Conservation (phyloP, 2,797 vertebrate species). For the Streptopelia turtur region DNA sequence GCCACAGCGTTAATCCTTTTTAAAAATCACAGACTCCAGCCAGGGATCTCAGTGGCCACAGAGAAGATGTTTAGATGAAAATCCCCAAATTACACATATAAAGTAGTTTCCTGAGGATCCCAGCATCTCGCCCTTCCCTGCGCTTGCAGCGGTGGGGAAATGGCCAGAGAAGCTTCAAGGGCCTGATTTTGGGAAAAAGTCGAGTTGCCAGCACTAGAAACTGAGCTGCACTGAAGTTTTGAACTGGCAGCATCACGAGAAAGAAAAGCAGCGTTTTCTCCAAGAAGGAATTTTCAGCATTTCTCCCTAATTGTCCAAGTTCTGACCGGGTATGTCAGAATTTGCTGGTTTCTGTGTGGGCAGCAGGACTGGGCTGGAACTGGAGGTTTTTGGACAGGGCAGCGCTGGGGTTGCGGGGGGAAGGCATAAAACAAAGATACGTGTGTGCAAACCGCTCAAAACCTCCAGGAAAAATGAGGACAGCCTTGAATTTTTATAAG, state of each 20-base stretch:
- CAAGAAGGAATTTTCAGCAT: not conserved
- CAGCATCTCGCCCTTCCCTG: not conserved
- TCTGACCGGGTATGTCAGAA: not conserved
- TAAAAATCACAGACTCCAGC: conserved; percentile 16
- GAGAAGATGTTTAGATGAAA: not conserved
- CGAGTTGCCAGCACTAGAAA: not conserved
- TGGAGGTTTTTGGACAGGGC: not conserved
- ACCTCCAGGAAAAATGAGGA: conserved; percentile 46
- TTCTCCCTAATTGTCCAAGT: not conserved
- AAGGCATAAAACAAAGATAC: not conserved
- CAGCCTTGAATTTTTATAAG: conserved; percentile 61
- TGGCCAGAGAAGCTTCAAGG: not conserved
- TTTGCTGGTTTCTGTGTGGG: not conserved
- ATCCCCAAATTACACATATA: not conserved
- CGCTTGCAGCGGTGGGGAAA: accelerated
- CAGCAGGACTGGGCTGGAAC: not conserved
- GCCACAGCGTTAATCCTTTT: conserved; percentile 6
- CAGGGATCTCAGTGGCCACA: not conserved
- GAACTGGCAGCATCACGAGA: not conserved
- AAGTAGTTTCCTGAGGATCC: not conserved
- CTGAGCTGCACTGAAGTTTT: not conserved
- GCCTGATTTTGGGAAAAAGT: not conserved
- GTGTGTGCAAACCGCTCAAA: conserved; percentile 2
- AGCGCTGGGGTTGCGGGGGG: not conserved
- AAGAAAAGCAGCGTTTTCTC: not conserved